A percentile compares a stretch with the other conserved stretches of the same genome.
These are phyloP conservation scores for Rhamnusium bicolor DNA, from an alignment of 2,888 invertebrate genomes.

Conservation along the genomic window DNA sequence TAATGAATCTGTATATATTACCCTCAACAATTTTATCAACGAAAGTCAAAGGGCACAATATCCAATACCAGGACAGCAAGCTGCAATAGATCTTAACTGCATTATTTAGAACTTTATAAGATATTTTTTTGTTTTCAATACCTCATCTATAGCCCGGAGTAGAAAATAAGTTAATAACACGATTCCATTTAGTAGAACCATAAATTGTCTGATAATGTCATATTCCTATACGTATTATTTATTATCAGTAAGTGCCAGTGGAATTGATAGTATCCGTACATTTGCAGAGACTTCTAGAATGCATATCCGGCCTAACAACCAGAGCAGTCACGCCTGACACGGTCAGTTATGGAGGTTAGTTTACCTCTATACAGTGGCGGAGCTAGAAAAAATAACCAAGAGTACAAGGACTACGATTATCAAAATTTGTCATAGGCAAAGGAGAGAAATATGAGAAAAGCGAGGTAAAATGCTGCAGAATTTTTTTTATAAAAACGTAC, in stretches of 20 bases:
- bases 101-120: neutral
- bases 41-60: too few relatives aligned
- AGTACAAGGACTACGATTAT: too few relatives aligned
- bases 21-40: too few relatives aligned
- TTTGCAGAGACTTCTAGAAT: conserved; percentile 51
- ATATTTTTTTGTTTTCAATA: neutral
- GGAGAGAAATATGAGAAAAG: too few relatives aligned
- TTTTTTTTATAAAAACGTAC: too few relatives aligned
- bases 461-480: too few relatives aligned
- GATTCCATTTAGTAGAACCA: conserved; percentile 4
- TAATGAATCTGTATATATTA: too few relatives aligned
- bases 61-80: too few relatives aligned
- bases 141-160: neutral
- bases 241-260: conserved; percentile 21
- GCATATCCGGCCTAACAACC: conserved; percentile 67
- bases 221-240: conserved; percentile 19
- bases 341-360: conserved; percentile 65
- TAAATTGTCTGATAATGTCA: conserved; percentile 23
- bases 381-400: neutral
- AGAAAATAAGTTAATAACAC: conserved; percentile 7
- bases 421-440: too few relatives aligned
- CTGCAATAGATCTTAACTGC: neutral
- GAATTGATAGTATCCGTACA: conserved; percentile 31
- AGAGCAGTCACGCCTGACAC: conserved; percentile 67
- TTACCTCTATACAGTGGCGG: conserved; percentile 32